These are phyloP conservation scores for Aythya fuligula DNA, from an alignment of 2,797 vertebrate species.

Conservation along the genomic window DNA sequence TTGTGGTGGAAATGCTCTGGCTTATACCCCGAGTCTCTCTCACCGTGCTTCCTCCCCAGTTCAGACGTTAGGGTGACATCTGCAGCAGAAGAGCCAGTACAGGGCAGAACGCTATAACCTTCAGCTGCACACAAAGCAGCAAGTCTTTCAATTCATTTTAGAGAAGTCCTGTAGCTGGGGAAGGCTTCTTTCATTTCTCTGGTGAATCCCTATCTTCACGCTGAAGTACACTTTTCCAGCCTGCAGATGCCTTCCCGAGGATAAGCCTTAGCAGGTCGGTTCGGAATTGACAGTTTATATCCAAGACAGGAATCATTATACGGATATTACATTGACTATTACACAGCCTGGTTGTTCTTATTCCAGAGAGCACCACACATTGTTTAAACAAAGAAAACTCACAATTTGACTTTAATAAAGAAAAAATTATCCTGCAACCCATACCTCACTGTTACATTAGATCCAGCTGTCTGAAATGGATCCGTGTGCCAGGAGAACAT, in stretches of 20 bases:
- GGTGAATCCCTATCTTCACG: not conserved
- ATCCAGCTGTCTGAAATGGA: not conserved
- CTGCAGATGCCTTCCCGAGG: not conserved
- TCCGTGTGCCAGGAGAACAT: not conserved
- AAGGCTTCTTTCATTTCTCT: not conserved
- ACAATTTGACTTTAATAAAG: not conserved
- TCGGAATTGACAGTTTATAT: not conserved
- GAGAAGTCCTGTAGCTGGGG: not conserved
- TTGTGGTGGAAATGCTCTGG: not conserved
- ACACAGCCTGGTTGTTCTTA: not conserved
- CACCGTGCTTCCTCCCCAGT: not conserved
- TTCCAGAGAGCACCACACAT: not conserved
- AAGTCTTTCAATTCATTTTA: not conserved
- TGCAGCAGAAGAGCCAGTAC: not conserved
- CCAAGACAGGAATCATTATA: not conserved
- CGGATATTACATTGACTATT: not conserved
- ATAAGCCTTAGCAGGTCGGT: not conserved
- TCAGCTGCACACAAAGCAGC: not conserved
- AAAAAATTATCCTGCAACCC: not conserved
- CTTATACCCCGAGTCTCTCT: accelerated
- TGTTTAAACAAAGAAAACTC: not conserved
- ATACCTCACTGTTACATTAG: not conserved
- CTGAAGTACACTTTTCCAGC: not conserved
- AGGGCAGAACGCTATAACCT: not conserved
- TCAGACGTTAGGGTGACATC: not conserved